These are phyloP conservation scores for Chaetorhynchus papuensis DNA, from an alignment of 2,113 vertebrate species.

Conservation along the genomic window DNA sequence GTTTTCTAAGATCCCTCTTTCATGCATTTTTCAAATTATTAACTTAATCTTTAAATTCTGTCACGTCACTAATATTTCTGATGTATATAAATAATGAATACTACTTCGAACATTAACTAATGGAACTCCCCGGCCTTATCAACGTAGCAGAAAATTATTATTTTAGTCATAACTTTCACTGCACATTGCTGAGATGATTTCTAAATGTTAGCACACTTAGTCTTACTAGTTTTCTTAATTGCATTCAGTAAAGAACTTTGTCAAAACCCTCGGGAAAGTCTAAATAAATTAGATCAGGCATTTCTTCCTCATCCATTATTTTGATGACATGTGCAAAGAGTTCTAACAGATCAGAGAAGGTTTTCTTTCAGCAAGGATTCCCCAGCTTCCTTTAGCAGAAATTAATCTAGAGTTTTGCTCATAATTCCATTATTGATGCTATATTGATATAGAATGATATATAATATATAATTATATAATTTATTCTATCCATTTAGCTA, in stretches of 20 bases:
- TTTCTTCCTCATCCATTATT: conserved; percentile 10
- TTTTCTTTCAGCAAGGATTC: not conserved
- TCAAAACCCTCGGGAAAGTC: conserved; percentile 3
- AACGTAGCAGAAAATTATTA: not conserved
- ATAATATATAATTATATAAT: not conserved
- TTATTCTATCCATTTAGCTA: not conserved
- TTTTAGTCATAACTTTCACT: not conserved
- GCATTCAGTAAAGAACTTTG: not conserved
- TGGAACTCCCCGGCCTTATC: not conserved
- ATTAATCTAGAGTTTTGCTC: not conserved
- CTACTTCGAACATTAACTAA: not conserved
- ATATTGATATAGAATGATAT: not conserved
- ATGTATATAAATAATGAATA: not conserved
- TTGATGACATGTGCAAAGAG: not conserved
- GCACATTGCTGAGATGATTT: not conserved
- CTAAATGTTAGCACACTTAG: not conserved
- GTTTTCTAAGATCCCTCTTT: not conserved
- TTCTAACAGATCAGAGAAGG: not conserved
- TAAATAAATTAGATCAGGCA: not conserved
- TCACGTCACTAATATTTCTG: not conserved
- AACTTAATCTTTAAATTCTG: not conserved
- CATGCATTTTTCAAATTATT: not conserved
- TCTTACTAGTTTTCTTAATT: not conserved
- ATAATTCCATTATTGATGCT: not conserved
- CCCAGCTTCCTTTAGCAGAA: not conserved